phyloP scores from a whole-genome alignment of 2,113 vertebrate species.

The Sterna hirundo region DNA sequence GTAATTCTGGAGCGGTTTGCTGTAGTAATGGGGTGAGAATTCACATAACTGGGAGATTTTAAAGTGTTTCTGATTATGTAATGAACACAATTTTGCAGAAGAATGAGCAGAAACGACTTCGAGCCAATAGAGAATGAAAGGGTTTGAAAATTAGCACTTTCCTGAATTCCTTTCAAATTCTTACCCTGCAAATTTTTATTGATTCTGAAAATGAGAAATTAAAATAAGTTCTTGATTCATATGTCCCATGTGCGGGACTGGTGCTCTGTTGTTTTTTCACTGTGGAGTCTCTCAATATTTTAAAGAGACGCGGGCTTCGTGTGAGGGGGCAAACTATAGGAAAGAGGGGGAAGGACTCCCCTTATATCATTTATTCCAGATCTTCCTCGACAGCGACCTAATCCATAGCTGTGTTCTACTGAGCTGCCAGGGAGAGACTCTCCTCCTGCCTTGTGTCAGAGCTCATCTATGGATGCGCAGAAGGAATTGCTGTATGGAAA shows the following conservation, averaged over 20 bases:
- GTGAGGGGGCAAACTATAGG: rapidly evolving
- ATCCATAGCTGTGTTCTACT: not conserved
- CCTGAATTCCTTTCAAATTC: not conserved
- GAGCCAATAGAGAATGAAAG: not conserved
- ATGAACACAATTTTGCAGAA: not conserved
- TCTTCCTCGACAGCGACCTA: not conserved
- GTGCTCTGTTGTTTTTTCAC: not conserved
- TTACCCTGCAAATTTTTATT: not conserved
- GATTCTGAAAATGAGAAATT: not conserved
- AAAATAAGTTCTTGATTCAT: not conserved
- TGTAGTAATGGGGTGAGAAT: not conserved
- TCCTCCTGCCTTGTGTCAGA: not conserved
- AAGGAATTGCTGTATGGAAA: not conserved
- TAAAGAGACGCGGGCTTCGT: not conserved
- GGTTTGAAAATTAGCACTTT: not conserved
- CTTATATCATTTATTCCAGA: not conserved
- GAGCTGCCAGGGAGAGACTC: not conserved
- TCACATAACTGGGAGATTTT: not conserved
- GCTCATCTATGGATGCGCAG: not conserved
- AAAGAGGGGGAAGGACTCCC: not conserved
- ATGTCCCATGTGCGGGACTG: not conserved
- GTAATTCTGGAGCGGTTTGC: not conserved
- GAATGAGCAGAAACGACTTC: not conserved
- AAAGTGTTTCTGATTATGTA: not conserved
- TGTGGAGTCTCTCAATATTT: not conserved